phyloP scores from a whole-genome alignment of 2,888 invertebrate species.

The Adelphocoris suturalis region DNA sequence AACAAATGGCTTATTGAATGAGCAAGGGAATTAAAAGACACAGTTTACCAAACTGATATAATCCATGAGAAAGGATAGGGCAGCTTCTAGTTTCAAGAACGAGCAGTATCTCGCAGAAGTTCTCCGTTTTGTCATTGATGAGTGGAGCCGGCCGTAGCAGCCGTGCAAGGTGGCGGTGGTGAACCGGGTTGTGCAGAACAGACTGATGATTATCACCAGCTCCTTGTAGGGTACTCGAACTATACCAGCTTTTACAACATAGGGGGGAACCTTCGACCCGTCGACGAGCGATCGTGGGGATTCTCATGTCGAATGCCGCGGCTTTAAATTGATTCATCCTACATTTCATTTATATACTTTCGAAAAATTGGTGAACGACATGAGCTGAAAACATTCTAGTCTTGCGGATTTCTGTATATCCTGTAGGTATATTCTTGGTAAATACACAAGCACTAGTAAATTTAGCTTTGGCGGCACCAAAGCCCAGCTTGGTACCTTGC shows the following conservation, averaged over 20 bases:
- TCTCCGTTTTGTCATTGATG: conserved; percentile 32
- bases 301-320: neutral
- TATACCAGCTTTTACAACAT: conserved; percentile 15
- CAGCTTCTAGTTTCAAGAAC: neutral
- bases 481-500: too few species aligned
- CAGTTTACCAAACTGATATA: neutral
- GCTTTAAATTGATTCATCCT: too few species aligned
- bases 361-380: too few species aligned
- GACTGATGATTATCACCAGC: conserved; percentile 36
- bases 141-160: neutral
- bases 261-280: neutral
- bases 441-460: too few species aligned
- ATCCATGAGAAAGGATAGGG: conserved; percentile 12
- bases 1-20: too few species aligned
- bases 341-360: too few species aligned
- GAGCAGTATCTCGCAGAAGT: neutral
- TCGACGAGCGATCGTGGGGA: neutral
- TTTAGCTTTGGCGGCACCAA: too few species aligned
- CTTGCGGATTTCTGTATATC: too few species aligned
- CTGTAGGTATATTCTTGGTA: too few species aligned
- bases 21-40: too few species aligned
- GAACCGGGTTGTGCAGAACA: neutral
- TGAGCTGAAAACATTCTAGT: too few species aligned
- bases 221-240: conserved; percentile 34
- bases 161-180: conserved; percentile 19